Evolutionary conservation across 2,888 invertebrate species (phyloP).

Genomic region (Hanleya hanleyi): DNA sequence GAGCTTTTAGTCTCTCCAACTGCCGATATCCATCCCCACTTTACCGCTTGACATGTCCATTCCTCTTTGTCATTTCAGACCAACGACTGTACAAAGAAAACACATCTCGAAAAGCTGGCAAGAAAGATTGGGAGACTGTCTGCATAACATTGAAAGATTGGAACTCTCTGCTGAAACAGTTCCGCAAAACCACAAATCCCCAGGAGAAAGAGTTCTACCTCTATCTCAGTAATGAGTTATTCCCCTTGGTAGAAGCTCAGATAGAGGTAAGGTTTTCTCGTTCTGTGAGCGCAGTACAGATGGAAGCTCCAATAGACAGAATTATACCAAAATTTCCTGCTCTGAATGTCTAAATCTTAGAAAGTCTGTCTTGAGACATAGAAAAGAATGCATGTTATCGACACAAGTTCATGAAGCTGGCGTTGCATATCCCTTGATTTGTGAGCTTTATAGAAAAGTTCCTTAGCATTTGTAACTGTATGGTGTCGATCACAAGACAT

Average conservation of each 20-base stretch:
- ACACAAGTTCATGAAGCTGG: too few species aligned
- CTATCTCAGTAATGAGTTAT: slow-evolving; percentile 55
- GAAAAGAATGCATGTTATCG: too few species aligned
- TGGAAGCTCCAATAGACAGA: too few species aligned
- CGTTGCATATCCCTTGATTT: too few species aligned
- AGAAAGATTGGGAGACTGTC: slow-evolving; percentile 58
- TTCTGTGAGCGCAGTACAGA: too few species aligned
- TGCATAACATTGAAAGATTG: slow-evolving; percentile 53
- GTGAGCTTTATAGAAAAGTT: too few species aligned
- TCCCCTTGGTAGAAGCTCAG: slow-evolving; percentile 54
- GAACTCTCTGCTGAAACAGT: slow-evolving; percentile 54
- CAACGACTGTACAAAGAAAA: slow-evolving; percentile 54
- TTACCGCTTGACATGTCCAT: not conserved
- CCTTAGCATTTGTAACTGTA: too few species aligned
- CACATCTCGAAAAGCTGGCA: slow-evolving; percentile 48
- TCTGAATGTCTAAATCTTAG: too few species aligned
- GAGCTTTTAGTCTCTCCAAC: not conserved
- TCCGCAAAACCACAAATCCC: slow-evolving; percentile 51
- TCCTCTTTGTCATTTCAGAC: not conserved
- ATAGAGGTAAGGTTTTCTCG: slow-evolving; percentile 54
- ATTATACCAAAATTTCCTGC: too few species aligned
- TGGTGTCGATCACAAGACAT: too few species aligned
- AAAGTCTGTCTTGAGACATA: too few species aligned
- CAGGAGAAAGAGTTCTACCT: slow-evolving; percentile 53
- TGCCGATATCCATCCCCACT: not conserved